Evolutionary conservation across 2,888 invertebrate genomes (phyloP), one percentile per base, ranked within the genome.

Genomic region (Acronicta leporina): DNA sequence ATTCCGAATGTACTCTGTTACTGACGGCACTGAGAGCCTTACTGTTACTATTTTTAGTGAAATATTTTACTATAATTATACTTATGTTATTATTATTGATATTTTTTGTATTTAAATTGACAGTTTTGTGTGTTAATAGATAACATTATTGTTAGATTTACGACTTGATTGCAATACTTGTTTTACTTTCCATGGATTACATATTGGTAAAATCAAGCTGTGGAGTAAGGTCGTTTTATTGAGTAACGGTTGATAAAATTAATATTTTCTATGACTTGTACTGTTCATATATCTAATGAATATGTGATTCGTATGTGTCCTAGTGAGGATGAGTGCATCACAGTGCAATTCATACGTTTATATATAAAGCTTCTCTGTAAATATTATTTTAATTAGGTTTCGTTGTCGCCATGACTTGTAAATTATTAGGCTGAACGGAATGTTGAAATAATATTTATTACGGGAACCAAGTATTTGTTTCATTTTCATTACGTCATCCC

Each of bases 371-470:
- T 80, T 92, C 91, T 91, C 88, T 91, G 89, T 93, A 92, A 94
- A 93, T 94, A 92, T 94, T 93, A 92, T 94, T 94, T 94, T 88
- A 81, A 87, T 85, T 78, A 76, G 75, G 83, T 80, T 83, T 81
- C 76, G 83, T 82, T 75, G 73, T 84, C 86, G 80, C 71, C 77
- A 76, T 41, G 59, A 69, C 71, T 78, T 89, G 87, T 89, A 89
- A 80, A 84, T 86, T 85, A 75, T 79, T 87, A 86, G 86, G 87
- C 82, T 87, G 79, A 75, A 82, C 80, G 82, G 79, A 86, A 83
- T 88, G 81, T 92, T 94, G 87, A 91, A 93, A 94, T 94, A 92
- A 94, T 94, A 94, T 94, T 94, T 94, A 92, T 89, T 84, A 84
- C 66, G 92, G 89, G 90, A 90, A 90, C 69, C 54, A 68, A 71